Conservation (phyloP, 2,113 vertebrate genomes). For the Triplophysa dalaica region DNA sequence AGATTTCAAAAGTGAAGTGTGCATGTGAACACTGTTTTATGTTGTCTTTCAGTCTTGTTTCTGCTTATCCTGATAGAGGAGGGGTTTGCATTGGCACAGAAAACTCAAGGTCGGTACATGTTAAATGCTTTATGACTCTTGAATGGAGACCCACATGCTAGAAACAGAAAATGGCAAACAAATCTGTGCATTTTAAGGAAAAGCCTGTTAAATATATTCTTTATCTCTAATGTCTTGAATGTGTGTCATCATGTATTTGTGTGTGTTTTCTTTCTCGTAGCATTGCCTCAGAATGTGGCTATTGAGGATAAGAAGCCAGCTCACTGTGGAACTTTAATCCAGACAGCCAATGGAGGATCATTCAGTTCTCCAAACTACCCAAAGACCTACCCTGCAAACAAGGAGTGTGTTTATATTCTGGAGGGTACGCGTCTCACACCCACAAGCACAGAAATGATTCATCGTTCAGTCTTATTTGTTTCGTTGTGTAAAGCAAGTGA, state of each 20-base stretch:
- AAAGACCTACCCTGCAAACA: constrained; percentile 89
- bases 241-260: neutral
- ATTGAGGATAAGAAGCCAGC: constrained; percentile 64
- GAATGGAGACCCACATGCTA: neutral
- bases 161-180: too few relatives aligned
- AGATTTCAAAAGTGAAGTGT: neutral
- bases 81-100: constrained; percentile 88
- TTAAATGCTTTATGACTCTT: neutral
- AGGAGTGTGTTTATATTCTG: constrained; percentile 93
- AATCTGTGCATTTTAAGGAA: too few relatives aligned
- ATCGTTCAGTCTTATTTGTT: neutral
- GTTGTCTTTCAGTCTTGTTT: constrained; percentile 79
- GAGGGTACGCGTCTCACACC: constrained; percentile 80
- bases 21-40: neutral
- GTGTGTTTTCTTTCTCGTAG: constrained; percentile 54
- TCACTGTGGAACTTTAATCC: constrained; percentile 88
- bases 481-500: neutral
- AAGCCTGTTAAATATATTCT: too few relatives aligned
- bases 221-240: neutral
- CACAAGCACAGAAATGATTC: neutral
- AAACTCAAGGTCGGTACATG: constrained; percentile 81
- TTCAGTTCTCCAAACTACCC: constrained; percentile 95
- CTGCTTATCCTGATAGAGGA: constrained; percentile 86
- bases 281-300: constrained; percentile 75
- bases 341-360: constrained; percentile 87